A percentile compares a stretch with the other conserved stretches of the same genome.
Conservation (phyloP, 23 tunicate genomes). For the Halocynthia roretzi region DNA sequence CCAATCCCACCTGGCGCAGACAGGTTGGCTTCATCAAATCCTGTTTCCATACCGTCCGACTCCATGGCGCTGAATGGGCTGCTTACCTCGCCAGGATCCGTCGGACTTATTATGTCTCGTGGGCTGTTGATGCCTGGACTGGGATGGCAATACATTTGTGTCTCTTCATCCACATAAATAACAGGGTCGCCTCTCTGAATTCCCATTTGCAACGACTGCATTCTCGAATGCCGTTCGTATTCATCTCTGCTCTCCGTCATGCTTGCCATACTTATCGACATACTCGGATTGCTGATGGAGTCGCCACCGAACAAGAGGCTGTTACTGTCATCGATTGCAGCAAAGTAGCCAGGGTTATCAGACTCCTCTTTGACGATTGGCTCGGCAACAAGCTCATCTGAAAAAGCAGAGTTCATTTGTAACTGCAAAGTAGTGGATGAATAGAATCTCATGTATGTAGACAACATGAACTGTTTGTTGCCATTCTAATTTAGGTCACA, state of each 20-base stretch:
- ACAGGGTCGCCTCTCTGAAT: slow-evolving; percentile 5
- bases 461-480: too few relatives aligned
- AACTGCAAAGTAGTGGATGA: too few relatives aligned
- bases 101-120: slow-evolving; percentile 42
- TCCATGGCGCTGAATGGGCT: slow-evolving; percentile 89
- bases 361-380: too few relatives aligned
- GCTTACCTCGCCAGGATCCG: slow-evolving; percentile 63
- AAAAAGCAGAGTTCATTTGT: too few relatives aligned
- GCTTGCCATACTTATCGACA: too few relatives aligned
- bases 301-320: too few relatives aligned
- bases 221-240: background rate
- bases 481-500: too few relatives aligned
- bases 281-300: too few relatives aligned
- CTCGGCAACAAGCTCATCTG: too few relatives aligned
- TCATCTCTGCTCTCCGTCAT: slow-evolving; percentile 2
- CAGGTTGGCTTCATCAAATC: slow-evolving; percentile 37
- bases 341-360: too few relatives aligned
- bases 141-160: slow-evolving; percentile 41
- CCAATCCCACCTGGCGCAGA: slow-evolving; percentile 15
- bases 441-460: too few relatives aligned
- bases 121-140: slow-evolving; percentile 38
- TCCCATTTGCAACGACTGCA: background rate
- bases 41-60: slow-evolving; percentile 67
- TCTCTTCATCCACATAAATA: slow-evolving; percentile 50
- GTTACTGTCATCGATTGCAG: too few relatives aligned